These are phyloP conservation scores for Trachymyrmex septentrionalis DNA, from an alignment of 1,140 invertebrate species.

Conservation along the genomic window DNA sequence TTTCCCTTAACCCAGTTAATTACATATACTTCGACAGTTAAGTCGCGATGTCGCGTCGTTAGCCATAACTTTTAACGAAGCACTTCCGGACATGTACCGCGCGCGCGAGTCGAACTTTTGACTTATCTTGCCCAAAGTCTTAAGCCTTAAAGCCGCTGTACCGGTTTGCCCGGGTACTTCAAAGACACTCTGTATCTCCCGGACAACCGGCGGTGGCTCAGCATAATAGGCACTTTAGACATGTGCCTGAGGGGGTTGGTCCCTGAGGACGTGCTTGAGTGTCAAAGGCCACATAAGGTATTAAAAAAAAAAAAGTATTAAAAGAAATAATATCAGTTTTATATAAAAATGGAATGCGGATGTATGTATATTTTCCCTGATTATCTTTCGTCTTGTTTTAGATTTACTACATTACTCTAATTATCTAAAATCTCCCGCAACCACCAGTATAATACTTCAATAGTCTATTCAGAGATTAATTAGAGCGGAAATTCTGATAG, in stretches of 20 bases:
- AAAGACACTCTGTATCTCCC: conserved; percentile 58
- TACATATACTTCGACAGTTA: conserved; percentile 49
- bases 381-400: not conserved
- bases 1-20: conserved; percentile 38
- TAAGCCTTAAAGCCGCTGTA: conserved; percentile 56
- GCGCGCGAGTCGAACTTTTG: conserved; percentile 59
- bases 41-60: conserved; percentile 46
- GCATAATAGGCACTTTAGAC: conserved; percentile 56
- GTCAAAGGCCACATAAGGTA: conserved; percentile 32
- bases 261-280: conserved; percentile 48
- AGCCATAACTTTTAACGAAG: conserved; percentile 59
- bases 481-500: conserved; percentile 10
- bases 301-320: conserved; percentile 8
- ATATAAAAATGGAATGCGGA: not conserved
- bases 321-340: conserved; percentile 25
- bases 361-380: too few relatives aligned
- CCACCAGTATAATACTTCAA: not conserved
- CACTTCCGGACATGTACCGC: conserved; percentile 48
- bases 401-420: not conserved
- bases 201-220: conserved; percentile 51
- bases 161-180: conserved; percentile 53
- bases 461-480: not conserved
- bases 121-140: conserved; percentile 60
- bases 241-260: conserved; percentile 26
- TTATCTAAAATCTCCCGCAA: not conserved